Conservation (phyloP, 2,888 invertebrate genomes). For the Hymenopus coronatus region DNA sequence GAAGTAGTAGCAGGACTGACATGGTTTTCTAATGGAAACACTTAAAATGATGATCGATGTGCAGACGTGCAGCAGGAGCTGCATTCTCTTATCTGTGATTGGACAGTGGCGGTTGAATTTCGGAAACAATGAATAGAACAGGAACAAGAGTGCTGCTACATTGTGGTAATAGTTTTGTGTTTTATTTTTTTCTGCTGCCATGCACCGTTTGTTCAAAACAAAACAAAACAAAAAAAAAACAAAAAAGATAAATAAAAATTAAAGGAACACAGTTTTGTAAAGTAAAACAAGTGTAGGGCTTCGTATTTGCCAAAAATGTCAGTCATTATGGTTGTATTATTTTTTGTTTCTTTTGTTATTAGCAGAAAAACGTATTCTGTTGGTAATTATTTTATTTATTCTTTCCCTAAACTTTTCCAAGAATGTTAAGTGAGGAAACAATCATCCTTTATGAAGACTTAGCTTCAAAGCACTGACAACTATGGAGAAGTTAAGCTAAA, state of each 20-base stretch:
- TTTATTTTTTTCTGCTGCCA: conserved; percentile 23
- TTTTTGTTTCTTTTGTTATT: conserved; percentile 9
- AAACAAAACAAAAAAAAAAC: too few species aligned
- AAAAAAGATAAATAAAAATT: neutral
- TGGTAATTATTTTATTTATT: neutral
- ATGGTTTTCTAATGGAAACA: neutral
- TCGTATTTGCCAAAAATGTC: conserved; percentile 25
- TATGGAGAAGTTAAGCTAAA: conserved; percentile 2
- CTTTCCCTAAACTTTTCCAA: neutral
- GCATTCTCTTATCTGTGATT: conserved; percentile 20
- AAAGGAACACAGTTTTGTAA: conserved; percentile 16
- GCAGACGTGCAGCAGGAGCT: neutral
- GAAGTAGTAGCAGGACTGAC: neutral
- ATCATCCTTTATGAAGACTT: neutral
- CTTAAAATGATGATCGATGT: neutral
- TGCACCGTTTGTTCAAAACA: conserved; percentile 23
- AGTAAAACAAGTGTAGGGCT: conserved; percentile 26
- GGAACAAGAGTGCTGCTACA: conserved; percentile 8
- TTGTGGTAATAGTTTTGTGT: conserved; percentile 9
- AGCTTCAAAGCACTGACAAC: neutral
- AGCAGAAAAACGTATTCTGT: neutral
- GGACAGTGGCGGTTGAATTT: conserved; percentile 7
- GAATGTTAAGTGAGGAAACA: neutral
- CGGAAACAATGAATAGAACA: conserved; percentile 8
- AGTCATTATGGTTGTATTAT: neutral